Evolutionary conservation across 2,888 invertebrate species (phyloP).

Genomic region (Dryococelus australis): DNA sequence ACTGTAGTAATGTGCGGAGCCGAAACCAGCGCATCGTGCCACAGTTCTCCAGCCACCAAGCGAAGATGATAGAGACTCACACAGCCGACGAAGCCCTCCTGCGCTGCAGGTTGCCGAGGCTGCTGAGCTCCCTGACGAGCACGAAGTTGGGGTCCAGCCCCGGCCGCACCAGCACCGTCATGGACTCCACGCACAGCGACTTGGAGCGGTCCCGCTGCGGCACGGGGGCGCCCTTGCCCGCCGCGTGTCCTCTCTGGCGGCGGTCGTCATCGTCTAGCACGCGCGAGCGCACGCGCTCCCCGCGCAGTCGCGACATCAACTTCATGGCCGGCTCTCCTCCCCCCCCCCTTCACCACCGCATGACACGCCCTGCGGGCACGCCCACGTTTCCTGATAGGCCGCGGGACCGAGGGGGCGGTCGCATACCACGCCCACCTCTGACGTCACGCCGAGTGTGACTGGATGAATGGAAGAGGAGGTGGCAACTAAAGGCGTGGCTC

Average conservation of each 20-base stretch:
- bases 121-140: conserved; percentile 49
- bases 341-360: conserved; percentile 29
- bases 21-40: too few relatives aligned
- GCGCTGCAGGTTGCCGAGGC: conserved; percentile 50
- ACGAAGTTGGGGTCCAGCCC: conserved; percentile 51
- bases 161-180: conserved; percentile 51
- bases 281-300: conserved; percentile 39
- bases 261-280: conserved; percentile 36
- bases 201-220: conserved; percentile 55
- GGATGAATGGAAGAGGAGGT: not conserved
- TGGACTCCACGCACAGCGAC: conserved; percentile 56
- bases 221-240: conserved; percentile 30
- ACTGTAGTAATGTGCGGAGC: too few relatives aligned
- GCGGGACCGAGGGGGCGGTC: not conserved
- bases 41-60: too few relatives aligned
- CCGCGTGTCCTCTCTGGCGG: conserved; percentile 19
- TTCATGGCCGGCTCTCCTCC: conserved; percentile 41
- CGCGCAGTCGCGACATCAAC: conserved; percentile 46
- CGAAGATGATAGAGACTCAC: conserved; percentile 49
- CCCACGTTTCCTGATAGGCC: too few relatives aligned
- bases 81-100: conserved; percentile 54
- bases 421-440: not conserved
- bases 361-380: not conserved
- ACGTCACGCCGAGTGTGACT: not conserved
- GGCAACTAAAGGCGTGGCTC: not conserved